phyloP scores from a whole-genome alignment of 23 tunicate species.

The Trididemnum clinides region DNA sequence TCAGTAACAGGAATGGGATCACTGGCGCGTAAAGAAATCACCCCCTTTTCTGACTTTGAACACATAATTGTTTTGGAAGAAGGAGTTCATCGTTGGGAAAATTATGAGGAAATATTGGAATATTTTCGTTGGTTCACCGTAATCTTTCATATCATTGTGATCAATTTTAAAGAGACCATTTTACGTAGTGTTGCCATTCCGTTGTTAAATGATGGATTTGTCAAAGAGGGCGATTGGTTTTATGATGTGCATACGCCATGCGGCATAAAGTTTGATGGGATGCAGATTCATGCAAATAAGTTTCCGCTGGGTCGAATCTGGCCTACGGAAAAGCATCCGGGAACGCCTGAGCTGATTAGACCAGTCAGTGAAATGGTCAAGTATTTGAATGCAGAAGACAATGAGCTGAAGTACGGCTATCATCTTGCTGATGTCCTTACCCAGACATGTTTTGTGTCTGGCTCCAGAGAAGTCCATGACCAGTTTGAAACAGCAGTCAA shows the following conservation, averaged over 20 bases:
- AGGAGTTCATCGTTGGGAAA: neutral
- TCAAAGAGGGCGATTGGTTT: conserved; percentile 22
- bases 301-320: conserved; percentile 37
- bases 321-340: conserved; percentile 13
- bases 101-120: conserved; percentile 15
- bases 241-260: conserved; percentile 31
- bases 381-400: neutral
- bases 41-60: conserved; percentile 41
- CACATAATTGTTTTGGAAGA: conserved; percentile 28
- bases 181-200: conserved; percentile 25
- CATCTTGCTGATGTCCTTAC: neutral
- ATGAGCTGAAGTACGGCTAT: neutral
- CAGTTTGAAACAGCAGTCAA: neutral
- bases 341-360: conserved; percentile 32
- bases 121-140: conserved; percentile 62
- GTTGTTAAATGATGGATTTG: neutral
- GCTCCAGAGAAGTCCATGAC: neutral
- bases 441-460: neutral
- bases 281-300: conserved; percentile 45
- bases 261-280: conserved; percentile 55
- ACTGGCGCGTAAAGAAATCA: conserved; percentile 38
- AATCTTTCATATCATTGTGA: conserved; percentile 45
- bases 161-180: conserved; percentile 32
- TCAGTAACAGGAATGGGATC: conserved; percentile 40
- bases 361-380: conserved; percentile 40